Conservation (phyloP, 1,140 invertebrate species). For the Mylabris phalerata region DNA sequence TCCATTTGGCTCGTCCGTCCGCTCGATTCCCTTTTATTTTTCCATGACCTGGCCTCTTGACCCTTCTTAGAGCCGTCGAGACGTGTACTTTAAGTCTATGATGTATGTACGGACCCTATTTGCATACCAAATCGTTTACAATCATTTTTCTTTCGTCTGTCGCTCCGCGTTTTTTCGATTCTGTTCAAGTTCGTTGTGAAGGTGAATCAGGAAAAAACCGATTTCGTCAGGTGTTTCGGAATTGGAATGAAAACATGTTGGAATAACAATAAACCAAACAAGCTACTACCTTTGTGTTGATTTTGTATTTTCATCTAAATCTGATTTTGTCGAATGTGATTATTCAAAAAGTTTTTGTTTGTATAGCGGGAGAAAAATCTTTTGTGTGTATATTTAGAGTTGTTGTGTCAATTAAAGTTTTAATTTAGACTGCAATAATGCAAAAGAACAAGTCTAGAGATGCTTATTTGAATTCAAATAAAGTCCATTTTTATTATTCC, state of each 20-base stretch:
- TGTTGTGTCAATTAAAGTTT: neutral
- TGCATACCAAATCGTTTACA: slow-evolving; percentile 19
- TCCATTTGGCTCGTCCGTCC: slow-evolving; percentile 13
- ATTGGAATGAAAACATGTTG: too few species aligned
- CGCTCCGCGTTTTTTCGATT: neutral
- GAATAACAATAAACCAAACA: neutral
- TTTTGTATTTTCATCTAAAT: neutral
- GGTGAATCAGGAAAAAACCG: neutral
- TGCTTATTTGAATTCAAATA: too few species aligned
- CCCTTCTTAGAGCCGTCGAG: slow-evolving; percentile 15
- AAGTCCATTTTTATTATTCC: too few species aligned
- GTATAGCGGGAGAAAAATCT: too few species aligned
- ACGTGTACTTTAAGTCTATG: slow-evolving; percentile 24
- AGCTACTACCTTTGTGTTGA: neutral
- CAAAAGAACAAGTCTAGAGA: too few species aligned
- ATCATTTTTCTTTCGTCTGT: slow-evolving; percentile 13
- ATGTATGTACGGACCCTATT: slow-evolving; percentile 23
- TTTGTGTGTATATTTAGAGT: too few species aligned
- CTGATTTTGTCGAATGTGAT: too few species aligned
- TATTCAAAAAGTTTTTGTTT: too few species aligned
- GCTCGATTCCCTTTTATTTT: slow-evolving; percentile 9
- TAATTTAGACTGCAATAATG: too few species aligned
- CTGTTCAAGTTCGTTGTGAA: neutral
- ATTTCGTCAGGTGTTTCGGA: too few species aligned
- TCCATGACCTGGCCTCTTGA: slow-evolving; percentile 17